A percentile compares a stretch with the other conserved stretches of the same genome.
These are phyloP conservation scores for Chloroceryle inda DNA, from an alignment of 2,797 vertebrate genomes.

Conservation along the genomic window DNA sequence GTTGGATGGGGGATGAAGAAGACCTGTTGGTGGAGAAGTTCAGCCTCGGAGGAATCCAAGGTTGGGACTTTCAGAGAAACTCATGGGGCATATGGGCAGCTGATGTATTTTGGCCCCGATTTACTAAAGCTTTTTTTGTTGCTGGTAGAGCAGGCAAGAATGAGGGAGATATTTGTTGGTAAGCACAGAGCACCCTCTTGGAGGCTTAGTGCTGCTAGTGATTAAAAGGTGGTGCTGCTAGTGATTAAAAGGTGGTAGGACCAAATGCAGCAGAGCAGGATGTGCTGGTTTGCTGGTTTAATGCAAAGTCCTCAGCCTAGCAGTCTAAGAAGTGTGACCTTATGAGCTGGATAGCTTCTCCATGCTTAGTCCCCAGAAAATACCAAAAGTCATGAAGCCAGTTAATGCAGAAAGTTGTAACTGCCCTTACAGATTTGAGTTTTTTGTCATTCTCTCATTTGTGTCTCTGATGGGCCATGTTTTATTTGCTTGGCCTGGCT, in stretches of 20 bases:
- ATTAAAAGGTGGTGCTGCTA: not conserved
- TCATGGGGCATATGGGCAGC: not conserved
- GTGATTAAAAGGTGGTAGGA: not conserved
- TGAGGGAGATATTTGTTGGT: not conserved
- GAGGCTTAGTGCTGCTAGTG: not conserved
- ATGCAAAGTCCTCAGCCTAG: not conserved
- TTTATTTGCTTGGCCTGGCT: constrained; percentile 15
- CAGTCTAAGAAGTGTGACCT: not conserved
- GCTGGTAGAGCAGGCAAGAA: not conserved
- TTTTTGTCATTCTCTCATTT: constrained; percentile 24
- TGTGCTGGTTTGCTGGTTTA: not conserved
- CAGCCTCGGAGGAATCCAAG: not conserved
- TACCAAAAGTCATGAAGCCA: not conserved
- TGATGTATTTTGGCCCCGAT: not conserved
- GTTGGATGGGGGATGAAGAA: not conserved
- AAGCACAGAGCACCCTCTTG: not conserved
- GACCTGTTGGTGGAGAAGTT: not conserved
- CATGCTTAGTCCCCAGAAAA: not conserved
- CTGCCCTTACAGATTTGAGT: not conserved
- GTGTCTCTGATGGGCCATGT: not conserved
- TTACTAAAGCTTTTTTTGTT: not conserved
- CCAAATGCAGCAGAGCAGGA: not conserved
- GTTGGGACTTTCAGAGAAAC: not conserved
- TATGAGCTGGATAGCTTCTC: not conserved
- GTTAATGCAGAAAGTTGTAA: not conserved